A percentile compares a stretch with the other conserved stretches of the same genome.
Conservation (phyloP, 2,797 vertebrate genomes). For the Diceros bicornis region DNA sequence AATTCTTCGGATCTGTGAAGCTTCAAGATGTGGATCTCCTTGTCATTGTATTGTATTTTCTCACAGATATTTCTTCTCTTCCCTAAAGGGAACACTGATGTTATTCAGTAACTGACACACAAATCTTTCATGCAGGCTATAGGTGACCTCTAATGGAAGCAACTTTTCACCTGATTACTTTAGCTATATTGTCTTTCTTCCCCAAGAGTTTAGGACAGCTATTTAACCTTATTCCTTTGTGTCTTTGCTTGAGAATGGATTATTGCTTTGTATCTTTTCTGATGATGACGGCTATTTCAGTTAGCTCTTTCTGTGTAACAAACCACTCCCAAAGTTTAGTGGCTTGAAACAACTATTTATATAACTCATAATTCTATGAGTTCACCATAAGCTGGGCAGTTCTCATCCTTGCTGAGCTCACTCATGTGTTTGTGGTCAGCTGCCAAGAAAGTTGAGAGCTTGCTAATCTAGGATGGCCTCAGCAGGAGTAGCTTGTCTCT, state of each 20-base stretch:
- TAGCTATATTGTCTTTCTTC: constrained; percentile 65
- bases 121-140: constrained; percentile 68
- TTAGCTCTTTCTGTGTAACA: constrained; percentile 14
- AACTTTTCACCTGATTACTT: constrained; percentile 75
- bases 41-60: constrained; percentile 68
- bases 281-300: not conserved
- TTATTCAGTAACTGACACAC: constrained; percentile 58
- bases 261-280: constrained; percentile 39
- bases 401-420: not conserved
- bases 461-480: not conserved
- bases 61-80: constrained; percentile 65
- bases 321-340: constrained; percentile 19
- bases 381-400: not conserved
- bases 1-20: constrained; percentile 71
- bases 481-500: not conserved
- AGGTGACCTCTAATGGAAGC: constrained; percentile 76
- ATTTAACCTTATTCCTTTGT: constrained; percentile 40
- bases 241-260: not conserved
- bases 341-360: not conserved
- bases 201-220: not conserved
- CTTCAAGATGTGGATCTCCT: constrained; percentile 72
- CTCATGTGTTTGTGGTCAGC: not conserved
- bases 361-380: constrained; percentile 17
- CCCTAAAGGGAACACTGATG: constrained; percentile 62
- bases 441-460: constrained; percentile 9